phyloP scores from a whole-genome alignment of 2,888 invertebrate genomes.

The Melanchra persicariae region DNA sequence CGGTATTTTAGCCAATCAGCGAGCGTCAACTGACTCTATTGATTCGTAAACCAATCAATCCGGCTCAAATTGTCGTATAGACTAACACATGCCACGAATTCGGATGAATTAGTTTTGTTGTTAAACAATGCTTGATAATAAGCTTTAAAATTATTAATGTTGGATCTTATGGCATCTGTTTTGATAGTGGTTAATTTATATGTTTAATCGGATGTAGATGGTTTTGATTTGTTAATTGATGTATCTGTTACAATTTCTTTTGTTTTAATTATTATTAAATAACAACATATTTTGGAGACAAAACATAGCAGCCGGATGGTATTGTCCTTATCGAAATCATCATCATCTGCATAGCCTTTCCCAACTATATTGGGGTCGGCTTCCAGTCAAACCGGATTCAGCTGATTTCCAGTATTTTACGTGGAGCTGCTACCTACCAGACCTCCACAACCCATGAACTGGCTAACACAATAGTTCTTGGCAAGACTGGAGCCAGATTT shows the following conservation, averaged over 20 bases:
- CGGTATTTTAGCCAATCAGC: constrained; percentile 57
- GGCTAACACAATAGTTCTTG: too few species aligned
- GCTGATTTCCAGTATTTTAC: too few species aligned
- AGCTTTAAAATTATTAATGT: constrained; percentile 1
- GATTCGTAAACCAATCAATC: constrained; percentile 55
- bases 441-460: too few species aligned
- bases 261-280: too few species aligned
- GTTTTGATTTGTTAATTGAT: neutral
- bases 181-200: neutral
- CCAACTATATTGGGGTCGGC: too few species aligned
- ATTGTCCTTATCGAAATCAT: too few species aligned
- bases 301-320: too few species aligned
- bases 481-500: too few species aligned
- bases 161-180: neutral
- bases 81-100: constrained; percentile 4
- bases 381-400: too few species aligned
- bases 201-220: neutral
- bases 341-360: too few species aligned
- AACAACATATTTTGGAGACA: neutral
- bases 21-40: constrained; percentile 27
- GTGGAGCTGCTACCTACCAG: too few species aligned
- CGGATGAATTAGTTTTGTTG: constrained; percentile 25
- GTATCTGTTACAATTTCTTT: neutral
- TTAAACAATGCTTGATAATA: neutral
- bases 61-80: constrained; percentile 20